Evolutionary conservation across 2,888 invertebrate species (phyloP), one percentile per base, ranked within the genome.

Genomic region (Drosophila acutilabella): DNA sequence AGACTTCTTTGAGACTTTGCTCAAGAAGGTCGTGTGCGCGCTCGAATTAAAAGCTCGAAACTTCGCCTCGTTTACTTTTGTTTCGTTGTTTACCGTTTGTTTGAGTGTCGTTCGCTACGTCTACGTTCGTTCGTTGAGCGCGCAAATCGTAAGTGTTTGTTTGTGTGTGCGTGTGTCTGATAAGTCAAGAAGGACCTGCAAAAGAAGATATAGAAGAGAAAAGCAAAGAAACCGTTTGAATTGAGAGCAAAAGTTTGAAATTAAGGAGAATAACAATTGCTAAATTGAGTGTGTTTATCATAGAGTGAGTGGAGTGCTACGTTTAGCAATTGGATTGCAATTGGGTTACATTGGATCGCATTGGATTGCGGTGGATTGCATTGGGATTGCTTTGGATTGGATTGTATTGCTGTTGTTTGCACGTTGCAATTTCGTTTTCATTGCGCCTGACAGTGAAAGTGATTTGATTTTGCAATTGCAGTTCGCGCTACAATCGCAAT

Each of bases 1-100:
- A 92, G 92, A 92, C 92, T 92, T 92, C 92, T 92, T 92, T 91
- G 92, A 91, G 92, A 91, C 91, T 88, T 89, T 89, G 91, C 92
- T 91, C 91, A 91, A 89, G 92, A 92, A 92, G 92, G 92, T 92
- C 92, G 92, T 83, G 80, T 85, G 67, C 64, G 64, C 78, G 71
- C 66, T 69, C 58, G 75, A 65, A 30, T 51, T 16, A 51, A 53
- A 66, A 69, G 59, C 60, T 47, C 26, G 33, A 62, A 62, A 59
- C 74, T 64, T 41, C 36, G 42, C 51, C 47, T 52, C 64, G 56
- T 47, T 33, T 54, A 56, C 58, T 40, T 40, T 20, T 33, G 45
- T 45, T 57, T 61, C 69, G 64, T 58, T 30, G 26, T 30, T n/a
- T 41, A 20, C 30, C 33, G 59, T 54, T 45, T 48, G 56, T 47